These are phyloP conservation scores for Atractosteus spatula DNA, from an alignment of 2,113 vertebrate species.

Conservation along the genomic window DNA sequence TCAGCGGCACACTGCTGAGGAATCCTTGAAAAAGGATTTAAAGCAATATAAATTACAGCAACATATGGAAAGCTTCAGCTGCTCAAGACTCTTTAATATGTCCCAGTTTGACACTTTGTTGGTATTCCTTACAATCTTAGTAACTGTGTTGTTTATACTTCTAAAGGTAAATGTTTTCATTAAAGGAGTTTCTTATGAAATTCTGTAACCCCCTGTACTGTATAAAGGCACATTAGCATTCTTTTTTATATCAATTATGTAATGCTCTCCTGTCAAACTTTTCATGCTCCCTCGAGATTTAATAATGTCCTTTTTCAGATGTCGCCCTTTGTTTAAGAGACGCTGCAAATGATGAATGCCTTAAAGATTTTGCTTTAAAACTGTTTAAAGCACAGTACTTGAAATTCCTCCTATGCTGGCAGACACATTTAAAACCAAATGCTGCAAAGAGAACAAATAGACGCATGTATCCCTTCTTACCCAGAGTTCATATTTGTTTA, in stretches of 20 bases:
- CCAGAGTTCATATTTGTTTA: slow-evolving; percentile 60
- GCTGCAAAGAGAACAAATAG: neutral
- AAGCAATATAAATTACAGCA: slow-evolving; percentile 31
- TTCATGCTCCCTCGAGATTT: slow-evolving; percentile 46
- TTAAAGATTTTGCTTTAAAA: slow-evolving; percentile 35
- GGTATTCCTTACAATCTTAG: slow-evolving; percentile 66
- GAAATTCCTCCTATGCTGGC: slow-evolving; percentile 22
- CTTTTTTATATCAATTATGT: slow-evolving; percentile 56
- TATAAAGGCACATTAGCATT: slow-evolving; percentile 41
- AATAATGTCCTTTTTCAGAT: slow-evolving; percentile 46
- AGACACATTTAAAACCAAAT: slow-evolving; percentile 36
- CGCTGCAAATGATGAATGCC: slow-evolving; percentile 46
- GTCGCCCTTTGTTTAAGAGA: slow-evolving; percentile 33
- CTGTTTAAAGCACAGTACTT: slow-evolving; percentile 47
- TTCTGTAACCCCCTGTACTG: slow-evolving; percentile 61
- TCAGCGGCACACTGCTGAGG: neutral
- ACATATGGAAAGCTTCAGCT: slow-evolving; percentile 72
- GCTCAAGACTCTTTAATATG: slow-evolving; percentile 56
- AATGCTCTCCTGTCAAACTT: slow-evolving; percentile 53
- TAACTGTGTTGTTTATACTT: slow-evolving; percentile 70
- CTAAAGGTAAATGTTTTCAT: slow-evolving; percentile 74
- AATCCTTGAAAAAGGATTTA: slow-evolving; percentile 33
- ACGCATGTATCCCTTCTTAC: too few relatives aligned
- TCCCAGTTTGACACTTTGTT: slow-evolving; percentile 66
- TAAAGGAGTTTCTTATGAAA: slow-evolving; percentile 69